These are phyloP conservation scores for Drosophila lacicola DNA, from an alignment of 2,888 invertebrate species.

Conservation along the genomic window DNA sequence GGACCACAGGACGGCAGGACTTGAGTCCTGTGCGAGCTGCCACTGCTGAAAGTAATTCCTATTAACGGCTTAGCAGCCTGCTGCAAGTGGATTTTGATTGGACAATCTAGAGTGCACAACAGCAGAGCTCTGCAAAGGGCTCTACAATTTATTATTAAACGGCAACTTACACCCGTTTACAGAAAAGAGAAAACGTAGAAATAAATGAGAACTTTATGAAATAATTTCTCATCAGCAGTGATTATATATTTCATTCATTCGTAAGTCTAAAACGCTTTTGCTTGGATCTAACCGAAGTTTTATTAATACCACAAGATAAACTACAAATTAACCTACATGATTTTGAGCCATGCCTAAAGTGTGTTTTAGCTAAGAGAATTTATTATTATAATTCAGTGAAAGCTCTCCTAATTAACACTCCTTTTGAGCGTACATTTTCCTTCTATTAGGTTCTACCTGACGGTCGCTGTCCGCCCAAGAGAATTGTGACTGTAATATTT, in stretches of 20 bases:
- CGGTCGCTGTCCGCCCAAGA: too few species aligned
- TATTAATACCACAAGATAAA: not conserved
- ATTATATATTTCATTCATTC: not conserved
- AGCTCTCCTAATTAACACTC: too few species aligned
- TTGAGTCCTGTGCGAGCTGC: conserved; percentile 3
- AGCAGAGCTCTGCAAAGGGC: not conserved
- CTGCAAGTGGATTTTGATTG: conserved; percentile 52
- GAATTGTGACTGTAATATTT: not conserved
- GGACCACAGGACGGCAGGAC: conserved; percentile 10
- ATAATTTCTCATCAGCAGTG: not conserved
- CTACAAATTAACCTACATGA: too few species aligned
- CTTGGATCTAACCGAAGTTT: not conserved
- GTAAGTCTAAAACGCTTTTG: not conserved
- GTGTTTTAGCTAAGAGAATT: not conserved
- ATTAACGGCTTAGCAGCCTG: conserved; percentile 58
- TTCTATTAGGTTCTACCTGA: too few species aligned
- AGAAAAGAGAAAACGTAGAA: not conserved
- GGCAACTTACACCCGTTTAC: not conserved
- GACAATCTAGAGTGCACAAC: conserved; percentile 4
- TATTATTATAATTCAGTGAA: not conserved
- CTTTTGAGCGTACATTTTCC: too few species aligned
- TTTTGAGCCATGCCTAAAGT: too few species aligned
- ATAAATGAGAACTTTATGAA: conserved; percentile 7
- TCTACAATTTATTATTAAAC: not conserved
- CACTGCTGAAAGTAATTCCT: conserved; percentile 42